Evolutionary conservation across 2,888 invertebrate species (phyloP).

Genomic region (Xanthia icteritia): DNA sequence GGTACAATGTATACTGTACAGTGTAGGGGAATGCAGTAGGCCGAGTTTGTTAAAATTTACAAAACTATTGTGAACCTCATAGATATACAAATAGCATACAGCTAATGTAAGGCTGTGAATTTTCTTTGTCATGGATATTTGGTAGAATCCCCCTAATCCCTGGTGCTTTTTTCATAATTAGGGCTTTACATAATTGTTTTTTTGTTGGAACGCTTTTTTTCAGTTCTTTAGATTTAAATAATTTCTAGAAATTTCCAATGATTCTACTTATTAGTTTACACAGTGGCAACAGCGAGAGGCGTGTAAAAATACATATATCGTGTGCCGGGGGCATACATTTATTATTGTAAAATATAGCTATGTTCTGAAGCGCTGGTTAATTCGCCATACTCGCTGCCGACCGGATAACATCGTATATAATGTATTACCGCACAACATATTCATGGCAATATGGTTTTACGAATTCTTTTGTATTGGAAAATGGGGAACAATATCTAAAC

Average conservation of each 20-base stretch:
- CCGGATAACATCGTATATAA: slow-evolving; percentile 57
- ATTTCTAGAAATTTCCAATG: background rate
- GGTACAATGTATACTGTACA: slow-evolving; percentile 55
- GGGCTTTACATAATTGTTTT: background rate
- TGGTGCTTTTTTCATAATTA: no score
- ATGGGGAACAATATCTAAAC: background rate
- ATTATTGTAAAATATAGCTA: slow-evolving; percentile 71
- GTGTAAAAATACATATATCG: slow-evolving; percentile 68
- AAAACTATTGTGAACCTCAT: background rate
- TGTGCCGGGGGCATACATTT: slow-evolving; percentile 64
- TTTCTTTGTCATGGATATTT: no score
- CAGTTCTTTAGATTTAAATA: no score
- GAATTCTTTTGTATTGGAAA: slow-evolving; percentile 40
- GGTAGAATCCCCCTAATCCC: no score
- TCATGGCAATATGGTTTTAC: slow-evolving; percentile 57
- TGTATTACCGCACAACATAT: slow-evolving; percentile 58
- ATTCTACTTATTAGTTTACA: slow-evolving; percentile 21
- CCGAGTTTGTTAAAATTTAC: background rate
- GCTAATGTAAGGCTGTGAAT: no score
- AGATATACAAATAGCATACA: no score
- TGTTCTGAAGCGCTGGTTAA: slow-evolving; percentile 63
- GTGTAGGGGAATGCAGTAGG: slow-evolving; percentile 62
- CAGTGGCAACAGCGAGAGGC: slow-evolving; percentile 52
- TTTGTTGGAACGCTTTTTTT: background rate
- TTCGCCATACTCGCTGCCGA: slow-evolving; percentile 56